Evolutionary conservation across 2,888 invertebrate genomes (phyloP), one percentile per base, ranked within the genome.

Genomic region (Caenorhabditis sinica): DNA sequence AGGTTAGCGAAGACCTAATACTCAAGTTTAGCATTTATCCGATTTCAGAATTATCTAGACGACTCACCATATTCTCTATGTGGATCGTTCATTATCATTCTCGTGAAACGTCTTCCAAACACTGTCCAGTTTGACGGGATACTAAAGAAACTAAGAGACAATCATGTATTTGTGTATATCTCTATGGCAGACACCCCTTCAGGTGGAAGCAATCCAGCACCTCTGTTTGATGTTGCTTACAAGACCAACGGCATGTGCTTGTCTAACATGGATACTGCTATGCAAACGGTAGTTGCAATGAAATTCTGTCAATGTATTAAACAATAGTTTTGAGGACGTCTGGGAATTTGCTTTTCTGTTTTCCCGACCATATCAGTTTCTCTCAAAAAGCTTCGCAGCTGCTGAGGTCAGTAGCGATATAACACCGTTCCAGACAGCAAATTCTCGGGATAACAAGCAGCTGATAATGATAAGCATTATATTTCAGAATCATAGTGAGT

Each of bases 171-270:
- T 13, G 58, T 58, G 9, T 58, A 17, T 23, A 30, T 58, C 9
- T 17, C n/a, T 17, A 30, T 13, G 2, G 5, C 13, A 1, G 30
- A 28, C 17, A 30, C 30, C 13, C 15, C 30, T 17, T 58, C 30
- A 0, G 58, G 58, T 2, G 58, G 58, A 58, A 58, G 2, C 17
- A 58, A 30, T 30, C 28, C 25, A 13, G 30, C 1, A 2, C 11
- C 30, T 1, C 30, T 58, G 17, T 30, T 58, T 15, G 58, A 58
- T 8, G 30, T 58, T 4, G 28, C 58, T 3, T 58, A 17, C 17
- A 58, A 30, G 17, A 58, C 58, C 30, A 58, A 58, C 15, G 58
- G 58, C 30, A 30, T 58, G 15, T 58, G 58, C 30, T 15, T 58
- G 3, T 58, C 30, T 17, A 13, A 15, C 30, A 11, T 13, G 2